Base-by-base conservation (phyloP, 92 coral and sea anemone species). In the Epizoanthus ramosus region DNA sequence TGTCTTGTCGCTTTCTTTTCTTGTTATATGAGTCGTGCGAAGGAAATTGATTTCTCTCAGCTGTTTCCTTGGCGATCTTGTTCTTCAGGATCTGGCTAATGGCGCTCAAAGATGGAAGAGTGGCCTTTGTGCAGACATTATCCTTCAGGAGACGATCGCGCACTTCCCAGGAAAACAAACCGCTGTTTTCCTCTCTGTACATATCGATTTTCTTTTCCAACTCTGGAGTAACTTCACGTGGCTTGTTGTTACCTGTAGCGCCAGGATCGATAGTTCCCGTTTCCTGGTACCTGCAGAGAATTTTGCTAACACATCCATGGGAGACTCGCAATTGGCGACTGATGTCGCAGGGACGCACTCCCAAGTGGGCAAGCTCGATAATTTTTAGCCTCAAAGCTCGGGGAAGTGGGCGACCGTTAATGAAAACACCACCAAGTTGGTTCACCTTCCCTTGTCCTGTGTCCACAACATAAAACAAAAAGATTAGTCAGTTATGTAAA, bases 191-290 rank as follows among this genome's bases (percentile, higher is more conserved):
- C 15, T 57, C 89, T 52, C 98, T 89, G 85, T 91, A 95, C 35
- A 88, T 93, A 74, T 95, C 98, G 43, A 95, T 95, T 75, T 93
- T 94, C 59, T 88, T 81, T 83, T 93, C 98, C 45, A 95, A 90
- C 50, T 90, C 98, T 80, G 93, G 90, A 9, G 98, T 95, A 52
- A 95, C 93, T 9, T 93, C 94, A 57, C 98, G 91, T 1, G 98
- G 98, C 61, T 87, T 95, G 80, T 72, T 91, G 57, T 87, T 77
- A 59, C 88, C 89, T 5, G 89, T 86, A 5, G 97, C 89, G n/a
- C 98, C 98, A 17, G 98, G 98, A 64, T 93, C 98, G 28, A 95
- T 92, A 33, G 98, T 91, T 14, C 98, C 98, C 0, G 98, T 95
- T 67, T 95, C 98, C 86, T 95, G 98, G 83, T 91, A 95, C 41